Evolutionary conservation across 2,797 vertebrate species (phyloP), one percentile per base, ranked within the genome.

Genomic region (Aythya fuligula): DNA sequence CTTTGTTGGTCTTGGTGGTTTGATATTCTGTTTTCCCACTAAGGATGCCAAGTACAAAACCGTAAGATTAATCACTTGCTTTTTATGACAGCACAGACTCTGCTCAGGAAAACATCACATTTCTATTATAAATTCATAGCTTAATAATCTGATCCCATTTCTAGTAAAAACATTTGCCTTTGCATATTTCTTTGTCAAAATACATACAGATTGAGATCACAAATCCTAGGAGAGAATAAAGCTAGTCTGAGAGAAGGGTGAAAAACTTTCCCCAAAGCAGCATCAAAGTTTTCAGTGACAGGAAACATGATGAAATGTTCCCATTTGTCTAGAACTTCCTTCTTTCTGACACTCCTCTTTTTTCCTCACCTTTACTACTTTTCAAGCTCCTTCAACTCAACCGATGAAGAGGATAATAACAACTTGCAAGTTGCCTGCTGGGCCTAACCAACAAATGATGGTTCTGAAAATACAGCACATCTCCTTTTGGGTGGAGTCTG

Each of bases 21-120:
- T 99, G 99, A 95, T 99, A 99, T 74, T 99, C 99, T 1, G 99
- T 99, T 97, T 99, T 99, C 71, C 99, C 99, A 96, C 99, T 99
- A 97, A 76, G 87, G 96, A 76, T 38, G 20, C 6, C 91, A 91
- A 93, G 24, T 9, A 57, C 12, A 79, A 80, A 86, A 19, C 4
- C 54, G 13, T 34, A 67, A 27, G 74, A 83, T 20, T 53, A 82
- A 61, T 20, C 2, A n/a, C 34, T 81, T 67, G 24, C 54, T 94
- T 85, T 87, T 67, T 47, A 72, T 15, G 12, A 71, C 7, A 19
- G 74, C 36, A 65, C 6, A 54, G 51, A 71, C 18, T 65, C 22
- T 25, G 16, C 3, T 57, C 43, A 75, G 27, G 19, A 77, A 80
- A 79, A 66, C 8, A 85, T 16, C 27, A 22, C 3, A 22, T 18